Base-by-base conservation (phyloP, 2,797 vertebrate species). In the Mormyrus hasselquistii region DNA sequence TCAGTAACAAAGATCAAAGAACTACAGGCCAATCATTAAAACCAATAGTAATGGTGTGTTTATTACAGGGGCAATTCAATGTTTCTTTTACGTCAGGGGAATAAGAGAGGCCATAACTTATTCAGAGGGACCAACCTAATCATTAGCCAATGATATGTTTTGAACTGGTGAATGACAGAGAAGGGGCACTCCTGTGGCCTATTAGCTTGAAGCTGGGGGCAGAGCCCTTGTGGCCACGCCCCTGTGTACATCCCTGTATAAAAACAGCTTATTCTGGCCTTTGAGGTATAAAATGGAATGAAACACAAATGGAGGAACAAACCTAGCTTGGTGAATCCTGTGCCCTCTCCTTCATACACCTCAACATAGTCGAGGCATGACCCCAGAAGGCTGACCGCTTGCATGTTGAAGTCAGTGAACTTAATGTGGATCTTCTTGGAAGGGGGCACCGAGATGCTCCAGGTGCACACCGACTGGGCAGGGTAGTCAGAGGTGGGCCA, bases 401-500 rank as follows among this genome's bases (percentile, higher is more conserved):
- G 96, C 41, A 97, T 59, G 76, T 94, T 92, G 92, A 96, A 97
- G 91, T 96, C 93, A 90, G 94, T 96, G 90, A 97, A 96, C 55
- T 12, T 91, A 0, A 97, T 89, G 25, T 94, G 89, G 88, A 96
- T 89, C 22, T 0, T 92, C 90, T 90, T 90, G 55, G 92, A 91
- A 2, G 92, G 90, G 7, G 92, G 92, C n/a, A 94, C 65, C 22
- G 57, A 89, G 90, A 97, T 93, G 53, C 69, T 93, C 96, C 96
- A 97, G 1, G 95, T 96, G 93, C 96, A 97, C 88, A 93, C 94
- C 1, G 91, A 92, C 90, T 93, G 94, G 19, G 89, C 84, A 0
- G 91, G 88, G 90, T 96, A 96, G 88, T 93, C 89, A 8, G 9
- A 65, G 29, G 94, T 84, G 44, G 95, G 95, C 96, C 96, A 97